phyloP scores from a whole-genome alignment of 1,140 invertebrate species.

The Drosophila ficusphila region DNA sequence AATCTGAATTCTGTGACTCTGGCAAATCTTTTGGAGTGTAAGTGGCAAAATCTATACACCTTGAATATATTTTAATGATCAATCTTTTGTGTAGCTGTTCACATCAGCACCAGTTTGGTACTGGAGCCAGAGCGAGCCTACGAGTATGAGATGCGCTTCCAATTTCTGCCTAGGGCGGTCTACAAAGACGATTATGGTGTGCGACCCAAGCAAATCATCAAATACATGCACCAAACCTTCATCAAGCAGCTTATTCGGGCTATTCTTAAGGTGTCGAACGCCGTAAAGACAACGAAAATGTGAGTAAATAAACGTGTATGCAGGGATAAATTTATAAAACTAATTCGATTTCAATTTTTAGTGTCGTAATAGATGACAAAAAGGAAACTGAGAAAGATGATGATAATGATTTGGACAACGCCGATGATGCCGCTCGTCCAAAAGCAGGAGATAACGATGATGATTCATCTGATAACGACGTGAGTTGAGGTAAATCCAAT shows the following conservation, averaged over 20 bases:
- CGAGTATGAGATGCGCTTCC: conserved; percentile 87
- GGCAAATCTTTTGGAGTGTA: conserved; percentile 90
- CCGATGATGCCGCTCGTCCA: conserved; percentile 43
- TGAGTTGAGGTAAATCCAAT: conserved; percentile 10
- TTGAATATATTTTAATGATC: not conserved
- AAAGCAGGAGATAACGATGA: conserved; percentile 49
- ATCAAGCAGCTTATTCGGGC: conserved; percentile 87
- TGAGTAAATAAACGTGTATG: conserved; percentile 4
- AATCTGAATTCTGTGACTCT: conserved; percentile 91
- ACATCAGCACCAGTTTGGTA: conserved; percentile 87
- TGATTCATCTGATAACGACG: conserved; percentile 86
- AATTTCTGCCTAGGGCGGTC: conserved; percentile 89
- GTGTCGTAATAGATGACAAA: conserved; percentile 72
- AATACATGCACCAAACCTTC: conserved; percentile 88
- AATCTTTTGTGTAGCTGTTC: conserved; percentile 82
- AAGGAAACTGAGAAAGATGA: conserved; percentile 62
- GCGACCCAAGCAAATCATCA: conserved; percentile 89
- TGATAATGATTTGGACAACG: conserved; percentile 71
- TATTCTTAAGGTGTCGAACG: conserved; percentile 84
- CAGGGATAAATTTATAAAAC: conserved; percentile 59
- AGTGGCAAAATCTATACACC: not conserved
- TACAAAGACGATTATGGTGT: conserved; percentile 90
- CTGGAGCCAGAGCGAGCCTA: conserved; percentile 85
- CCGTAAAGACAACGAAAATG: conserved; percentile 64
- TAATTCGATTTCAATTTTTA: conserved; percentile 55